Percentiles rank a stretch among this genome's conserved stretches.
Conservation (phyloP, 2,797 vertebrate genomes). For the Sciurus vulgaris region DNA sequence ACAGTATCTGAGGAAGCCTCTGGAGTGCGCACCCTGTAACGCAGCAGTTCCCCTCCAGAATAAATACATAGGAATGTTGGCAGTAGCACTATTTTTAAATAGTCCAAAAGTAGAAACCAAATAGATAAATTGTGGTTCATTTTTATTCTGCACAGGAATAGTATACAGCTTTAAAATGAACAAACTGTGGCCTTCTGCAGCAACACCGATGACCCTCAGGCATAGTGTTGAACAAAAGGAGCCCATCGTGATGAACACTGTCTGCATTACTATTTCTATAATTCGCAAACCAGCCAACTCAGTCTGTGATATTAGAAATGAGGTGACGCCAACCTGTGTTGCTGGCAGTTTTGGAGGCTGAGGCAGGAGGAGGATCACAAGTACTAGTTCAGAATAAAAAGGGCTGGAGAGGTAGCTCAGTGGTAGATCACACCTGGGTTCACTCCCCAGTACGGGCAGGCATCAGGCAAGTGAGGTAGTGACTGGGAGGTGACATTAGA, state of each 20-base stretch:
- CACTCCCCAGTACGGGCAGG: too few species aligned
- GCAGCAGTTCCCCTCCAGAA: neutral
- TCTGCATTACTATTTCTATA: neutral
- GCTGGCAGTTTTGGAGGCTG: too few species aligned
- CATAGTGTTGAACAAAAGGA: neutral
- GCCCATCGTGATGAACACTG: neutral
- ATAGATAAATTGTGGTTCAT: too few species aligned
- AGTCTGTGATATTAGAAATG: neutral
- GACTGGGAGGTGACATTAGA: neutral
- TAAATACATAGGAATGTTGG: neutral
- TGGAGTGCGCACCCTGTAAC: fast-evolving
- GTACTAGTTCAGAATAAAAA: too few species aligned
- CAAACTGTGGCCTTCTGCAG: fast-evolving
- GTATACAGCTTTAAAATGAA: fast-evolving
- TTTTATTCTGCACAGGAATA: neutral
- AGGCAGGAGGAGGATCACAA: too few species aligned
- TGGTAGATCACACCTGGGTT: too few species aligned
- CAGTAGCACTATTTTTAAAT: neutral
- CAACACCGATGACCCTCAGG: neutral
- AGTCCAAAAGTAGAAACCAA: neutral
- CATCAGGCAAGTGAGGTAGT: neutral
- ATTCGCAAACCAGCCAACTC: neutral
- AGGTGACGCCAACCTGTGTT: neutral
- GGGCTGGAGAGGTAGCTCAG: too few species aligned
- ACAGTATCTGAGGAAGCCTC: neutral